Percentiles rank a stretch among this genome's conserved stretches.
phyloP scores from a whole-genome alignment of 2,797 vertebrate species.

The Mallotus villosus region DNA sequence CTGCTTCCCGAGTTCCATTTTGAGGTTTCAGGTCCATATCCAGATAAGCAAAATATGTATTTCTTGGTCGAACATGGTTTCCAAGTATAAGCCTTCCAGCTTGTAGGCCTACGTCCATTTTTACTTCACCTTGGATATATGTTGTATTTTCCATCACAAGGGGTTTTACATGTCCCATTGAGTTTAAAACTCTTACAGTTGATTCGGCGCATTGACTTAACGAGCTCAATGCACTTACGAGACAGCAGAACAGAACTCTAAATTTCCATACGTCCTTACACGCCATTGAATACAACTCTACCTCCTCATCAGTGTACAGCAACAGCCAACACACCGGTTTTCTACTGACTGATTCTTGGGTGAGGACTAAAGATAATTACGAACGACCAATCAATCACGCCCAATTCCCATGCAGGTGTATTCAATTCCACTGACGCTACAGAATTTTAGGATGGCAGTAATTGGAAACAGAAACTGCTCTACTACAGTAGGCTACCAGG shows the following conservation, averaged over 20 bases:
- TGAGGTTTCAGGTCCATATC: neutral
- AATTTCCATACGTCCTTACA: constrained; percentile 6
- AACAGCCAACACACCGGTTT: constrained; percentile 2
- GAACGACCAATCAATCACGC: neutral
- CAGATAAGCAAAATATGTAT: neutral
- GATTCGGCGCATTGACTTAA: constrained; percentile 43
- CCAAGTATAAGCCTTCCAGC: constrained; percentile 64
- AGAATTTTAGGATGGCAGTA: too few relatives aligned
- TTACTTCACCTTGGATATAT: neutral
- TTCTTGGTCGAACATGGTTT: constrained; percentile 8
- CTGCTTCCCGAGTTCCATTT: constrained; percentile 17
- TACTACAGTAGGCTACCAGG: too few relatives aligned
- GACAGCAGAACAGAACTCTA: constrained; percentile 27
- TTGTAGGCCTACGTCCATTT: neutral
- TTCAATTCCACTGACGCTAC: too few relatives aligned
- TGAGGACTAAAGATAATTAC: neutral
- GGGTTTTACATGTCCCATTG: neutral
- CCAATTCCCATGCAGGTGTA: too few relatives aligned
- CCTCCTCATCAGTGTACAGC: constrained; percentile 16
- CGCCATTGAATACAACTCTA: constrained; percentile 56
- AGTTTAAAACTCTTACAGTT: constrained; percentile 10
- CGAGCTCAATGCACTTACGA: constrained; percentile 41
- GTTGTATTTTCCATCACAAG: constrained; percentile 2
- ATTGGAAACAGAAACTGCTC: too few relatives aligned
- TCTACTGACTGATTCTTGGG: too few relatives aligned